phyloP scores from a whole-genome alignment of 1,140 invertebrate species.

The Trissolcus basalis region DNA sequence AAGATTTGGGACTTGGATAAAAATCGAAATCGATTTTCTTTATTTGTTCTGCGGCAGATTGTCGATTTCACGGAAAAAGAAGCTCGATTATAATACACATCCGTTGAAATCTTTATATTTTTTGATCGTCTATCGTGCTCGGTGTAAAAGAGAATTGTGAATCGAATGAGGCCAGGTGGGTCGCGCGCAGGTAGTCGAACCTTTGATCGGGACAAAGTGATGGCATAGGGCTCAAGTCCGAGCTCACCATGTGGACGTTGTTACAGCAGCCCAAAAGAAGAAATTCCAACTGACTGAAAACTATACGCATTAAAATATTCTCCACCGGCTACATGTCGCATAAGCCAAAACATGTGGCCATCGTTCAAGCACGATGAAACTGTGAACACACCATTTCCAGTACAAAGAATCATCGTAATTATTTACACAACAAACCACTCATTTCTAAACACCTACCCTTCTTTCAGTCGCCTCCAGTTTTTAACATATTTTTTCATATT shows the following conservation, averaged over 20 bases:
- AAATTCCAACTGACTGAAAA: constrained; percentile 14
- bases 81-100: constrained; percentile 34
- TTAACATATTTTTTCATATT: no score
- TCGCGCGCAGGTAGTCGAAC: constrained; percentile 63
- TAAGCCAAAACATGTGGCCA: constrained; percentile 38
- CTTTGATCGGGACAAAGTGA: constrained; percentile 60
- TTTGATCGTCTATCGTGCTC: constrained; percentile 13
- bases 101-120: constrained; percentile 42
- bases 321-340: not conserved
- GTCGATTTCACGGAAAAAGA: not conserved
- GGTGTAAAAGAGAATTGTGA: constrained; percentile 20
- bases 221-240: constrained; percentile 12
- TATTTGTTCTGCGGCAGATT: no score
- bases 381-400: constrained; percentile 1
- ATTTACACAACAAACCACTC: no score
- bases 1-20: no score
- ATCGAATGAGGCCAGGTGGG: constrained; percentile 64
- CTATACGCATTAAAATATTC: constrained; percentile 29
- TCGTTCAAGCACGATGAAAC: constrained; percentile 22
- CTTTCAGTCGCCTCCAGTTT: no score
- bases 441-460: no score
- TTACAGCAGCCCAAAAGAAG: not conserved
- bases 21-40: no score
- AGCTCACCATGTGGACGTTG: constrained; percentile 15
- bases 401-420: no score